These are phyloP conservation scores for Zaprionus ghesquierei DNA, from an alignment of 1,140 invertebrate genomes.

Conservation along the genomic window DNA sequence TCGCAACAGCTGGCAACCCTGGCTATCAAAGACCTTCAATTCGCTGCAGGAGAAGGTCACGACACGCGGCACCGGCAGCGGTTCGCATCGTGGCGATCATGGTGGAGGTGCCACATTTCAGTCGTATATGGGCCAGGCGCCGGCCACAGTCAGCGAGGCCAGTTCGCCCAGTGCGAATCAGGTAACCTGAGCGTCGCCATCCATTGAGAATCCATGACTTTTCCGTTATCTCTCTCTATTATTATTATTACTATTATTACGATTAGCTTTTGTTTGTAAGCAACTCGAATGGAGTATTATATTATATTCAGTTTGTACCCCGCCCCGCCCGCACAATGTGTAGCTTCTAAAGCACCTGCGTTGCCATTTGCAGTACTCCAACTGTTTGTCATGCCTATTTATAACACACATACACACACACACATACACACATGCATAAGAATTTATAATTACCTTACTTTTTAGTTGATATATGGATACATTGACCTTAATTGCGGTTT, in stretches of 20 bases:
- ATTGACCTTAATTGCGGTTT: slow-evolving; percentile 39
- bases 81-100: slow-evolving; percentile 54
- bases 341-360: slow-evolving; percentile 13
- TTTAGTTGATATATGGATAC: slow-evolving; percentile 39
- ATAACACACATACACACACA: slow-evolving; percentile 37
- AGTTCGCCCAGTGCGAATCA: slow-evolving; percentile 79
- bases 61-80: slow-evolving; percentile 49
- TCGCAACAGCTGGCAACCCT: slow-evolving; percentile 91
- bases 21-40: slow-evolving; percentile 92
- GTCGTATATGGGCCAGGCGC: slow-evolving; percentile 70
- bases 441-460: neutral
- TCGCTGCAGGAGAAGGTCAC: slow-evolving; percentile 81
- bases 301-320: slow-evolving; percentile 4
- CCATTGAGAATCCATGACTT: slow-evolving; percentile 24
- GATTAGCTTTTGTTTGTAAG: slow-evolving; percentile 27
- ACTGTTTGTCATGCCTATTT: slow-evolving; percentile 63
- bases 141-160: slow-evolving; percentile 70
- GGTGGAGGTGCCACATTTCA: slow-evolving; percentile 72
- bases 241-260: slow-evolving; percentile 9
- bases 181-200: slow-evolving; percentile 60
- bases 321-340: neutral
- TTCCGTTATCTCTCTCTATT: neutral
- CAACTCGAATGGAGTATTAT: slow-evolving; percentile 27
- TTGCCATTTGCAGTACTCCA: slow-evolving; percentile 28
- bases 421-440: slow-evolving; percentile 5